Evolutionary conservation across 2,797 vertebrate genomes (phyloP), one percentile per base, ranked within the genome.

Genomic region (Centropyge bicolor): DNA sequence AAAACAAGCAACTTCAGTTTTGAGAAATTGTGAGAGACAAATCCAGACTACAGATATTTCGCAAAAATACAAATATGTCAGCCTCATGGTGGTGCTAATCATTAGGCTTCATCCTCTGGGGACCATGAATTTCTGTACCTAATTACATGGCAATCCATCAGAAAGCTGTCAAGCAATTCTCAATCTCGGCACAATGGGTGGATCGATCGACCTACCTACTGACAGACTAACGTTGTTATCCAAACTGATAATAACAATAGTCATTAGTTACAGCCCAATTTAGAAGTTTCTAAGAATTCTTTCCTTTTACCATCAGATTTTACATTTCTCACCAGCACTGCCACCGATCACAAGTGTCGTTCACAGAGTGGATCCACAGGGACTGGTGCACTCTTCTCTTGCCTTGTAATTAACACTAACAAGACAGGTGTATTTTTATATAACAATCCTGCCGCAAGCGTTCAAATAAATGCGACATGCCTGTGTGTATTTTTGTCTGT

Each of bases 381-480:
- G 70, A 82, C 70, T 51, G 56, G 8, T 43, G 22, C 19, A 3
- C 38, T 51, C 22, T 3, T 72, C 35, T 36, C 43, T 19, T 48
- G 35, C 51, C 76, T 67, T 59, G 41, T 64, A 76, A 83, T 74
- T 64, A 81, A 49, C 54, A 31, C 57, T 19, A 76, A 81, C 10
- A 5, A 74, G 62, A 48, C 56, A 77, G 60, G 31, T 83, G 43
- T 62, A 75, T 75, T 66, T 71, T 75, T 79, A 65, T 36, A 74
- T 51, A 56, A 73, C 56, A 48, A 43, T 59, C 46, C 51, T 71
- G n/a, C 56, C 41, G 74, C 55, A 35, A 56, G 70, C 56, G 49
- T 59, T 81, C 35, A 74, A 56, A 76, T 65, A 31, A 71, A 80
- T 49, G 51, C 45, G 51, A 70, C 13, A 69, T 13, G 41, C 61